Conservation (phyloP, 2,888 invertebrate genomes). For the Drosophila prostipennis region DNA sequence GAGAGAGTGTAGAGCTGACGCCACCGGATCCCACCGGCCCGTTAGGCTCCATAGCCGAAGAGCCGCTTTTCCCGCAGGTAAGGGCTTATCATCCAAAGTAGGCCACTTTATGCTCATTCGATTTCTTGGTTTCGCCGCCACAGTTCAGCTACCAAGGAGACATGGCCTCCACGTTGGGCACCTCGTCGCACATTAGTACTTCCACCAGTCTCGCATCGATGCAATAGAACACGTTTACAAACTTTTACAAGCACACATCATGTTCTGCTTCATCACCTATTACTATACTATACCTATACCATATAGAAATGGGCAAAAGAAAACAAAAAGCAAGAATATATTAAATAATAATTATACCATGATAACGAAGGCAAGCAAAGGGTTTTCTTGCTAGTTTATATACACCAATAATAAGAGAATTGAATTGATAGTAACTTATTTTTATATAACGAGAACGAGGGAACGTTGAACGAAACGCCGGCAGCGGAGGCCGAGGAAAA, state of each 20-base stretch:
- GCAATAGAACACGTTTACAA: constrained; percentile 82
- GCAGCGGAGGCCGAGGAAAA: constrained; percentile 41
- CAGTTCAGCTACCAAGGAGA: constrained; percentile 91
- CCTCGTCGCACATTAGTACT: constrained; percentile 87
- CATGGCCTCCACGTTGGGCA: constrained; percentile 88
- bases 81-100: neutral
- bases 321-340: constrained; percentile 46
- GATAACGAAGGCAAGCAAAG: constrained; percentile 38
- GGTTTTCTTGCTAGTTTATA: constrained; percentile 55
- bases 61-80: constrained; percentile 88
- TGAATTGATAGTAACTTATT: constrained; percentile 72
- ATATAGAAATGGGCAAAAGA: constrained; percentile 60
- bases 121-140: constrained; percentile 23
- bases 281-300: constrained; percentile 62
- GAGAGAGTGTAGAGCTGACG: constrained; percentile 97
- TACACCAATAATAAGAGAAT: constrained; percentile 59
- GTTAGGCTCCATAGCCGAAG: constrained; percentile 89
- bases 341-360: constrained; percentile 43
- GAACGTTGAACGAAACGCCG: constrained; percentile 40
- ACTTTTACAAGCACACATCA: constrained; percentile 57
- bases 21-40: constrained; percentile 91
- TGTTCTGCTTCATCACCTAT: constrained; percentile 68
- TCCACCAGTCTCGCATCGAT: constrained; percentile 85
- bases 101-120: neutral
- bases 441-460: constrained; percentile 48